These are phyloP conservation scores for Entomyzon cyanotis DNA, from an alignment of 2,113 vertebrate genomes.

Conservation along the genomic window DNA sequence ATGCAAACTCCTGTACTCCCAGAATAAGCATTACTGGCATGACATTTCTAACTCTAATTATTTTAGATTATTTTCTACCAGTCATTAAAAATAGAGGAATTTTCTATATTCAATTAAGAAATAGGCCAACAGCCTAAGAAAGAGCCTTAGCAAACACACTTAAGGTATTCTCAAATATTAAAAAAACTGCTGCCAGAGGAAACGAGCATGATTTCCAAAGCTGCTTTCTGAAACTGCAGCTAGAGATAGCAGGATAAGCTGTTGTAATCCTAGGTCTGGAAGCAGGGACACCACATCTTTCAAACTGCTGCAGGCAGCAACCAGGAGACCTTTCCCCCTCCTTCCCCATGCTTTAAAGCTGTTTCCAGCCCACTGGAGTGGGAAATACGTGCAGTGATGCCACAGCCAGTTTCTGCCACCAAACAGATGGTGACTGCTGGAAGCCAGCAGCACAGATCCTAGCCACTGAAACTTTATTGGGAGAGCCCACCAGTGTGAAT, in stretches of 20 bases:
- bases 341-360: conserved; percentile 51
- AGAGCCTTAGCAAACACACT: conserved; percentile 30
- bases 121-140: not conserved
- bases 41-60: conserved; percentile 9
- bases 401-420: conserved; percentile 72
- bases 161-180: conserved; percentile 36
- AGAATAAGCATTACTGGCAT: not conserved
- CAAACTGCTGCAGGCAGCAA: conserved; percentile 36
- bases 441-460: conserved; percentile 75
- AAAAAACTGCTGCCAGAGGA: conserved; percentile 46
- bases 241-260: conserved; percentile 60
- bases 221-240: conserved; percentile 36
- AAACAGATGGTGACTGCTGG: conserved; percentile 88
- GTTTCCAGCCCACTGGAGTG: conserved; percentile 79
- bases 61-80: conserved; percentile 19
- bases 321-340: conserved; percentile 11
- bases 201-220: conserved; percentile 27
- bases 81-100: not conserved
- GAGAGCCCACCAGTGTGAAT: conserved; percentile 76
- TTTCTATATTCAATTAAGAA: conserved; percentile 48
- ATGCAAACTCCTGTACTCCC: not conserved
- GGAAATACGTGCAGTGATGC: conserved; percentile 68
- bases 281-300: conserved; percentile 43
- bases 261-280: conserved; percentile 65
- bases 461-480: conserved; percentile 81